Conservation (phyloP, 2,888 invertebrate genomes). For the Gymnosoma rotundatum region DNA sequence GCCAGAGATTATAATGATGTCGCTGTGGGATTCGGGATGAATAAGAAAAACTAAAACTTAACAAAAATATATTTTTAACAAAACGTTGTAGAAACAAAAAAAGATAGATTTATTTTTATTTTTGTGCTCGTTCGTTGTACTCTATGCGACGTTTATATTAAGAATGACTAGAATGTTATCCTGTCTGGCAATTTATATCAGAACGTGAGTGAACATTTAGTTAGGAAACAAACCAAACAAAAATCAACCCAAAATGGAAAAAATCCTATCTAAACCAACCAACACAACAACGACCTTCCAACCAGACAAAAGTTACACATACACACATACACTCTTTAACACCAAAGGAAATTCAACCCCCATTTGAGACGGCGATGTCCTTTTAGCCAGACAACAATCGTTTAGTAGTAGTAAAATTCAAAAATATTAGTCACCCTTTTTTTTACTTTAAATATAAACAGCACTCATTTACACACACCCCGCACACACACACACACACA, state of each 20-base stretch:
- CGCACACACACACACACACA: constrained; percentile 20
- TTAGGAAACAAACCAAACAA: constrained; percentile 48
- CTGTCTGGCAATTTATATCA: constrained; percentile 80
- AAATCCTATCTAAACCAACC: constrained; percentile 70
- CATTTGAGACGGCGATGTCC: constrained; percentile 77
- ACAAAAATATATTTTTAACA: constrained; percentile 70
- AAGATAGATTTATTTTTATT: constrained; percentile 64
- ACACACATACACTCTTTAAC: constrained; percentile 21
- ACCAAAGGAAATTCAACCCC: constrained; percentile 77
- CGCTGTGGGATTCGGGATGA: constrained; percentile 3
- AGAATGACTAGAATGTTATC: constrained; percentile 81
- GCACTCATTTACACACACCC: constrained; percentile 36
- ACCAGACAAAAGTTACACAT: constrained; percentile 62
- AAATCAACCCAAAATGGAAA: constrained; percentile 57
- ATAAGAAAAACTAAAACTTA: constrained; percentile 67
- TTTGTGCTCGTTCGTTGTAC: constrained; percentile 69
- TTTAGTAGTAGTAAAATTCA: constrained; percentile 58
- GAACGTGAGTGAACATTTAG: constrained; percentile 63
- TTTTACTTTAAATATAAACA: constrained; percentile 69
- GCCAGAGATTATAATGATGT: neutral
- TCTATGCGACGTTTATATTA: constrained; percentile 81
- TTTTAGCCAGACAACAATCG: constrained; percentile 76
- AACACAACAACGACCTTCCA: constrained; percentile 73
- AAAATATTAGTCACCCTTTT: constrained; percentile 82
- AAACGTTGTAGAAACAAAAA: constrained; percentile 70